Percentiles rank a stretch among this genome's conserved stretches.
Evolutionary conservation across 2,113 vertebrate genomes (phyloP).

Genomic region (Alosa alosa): DNA sequence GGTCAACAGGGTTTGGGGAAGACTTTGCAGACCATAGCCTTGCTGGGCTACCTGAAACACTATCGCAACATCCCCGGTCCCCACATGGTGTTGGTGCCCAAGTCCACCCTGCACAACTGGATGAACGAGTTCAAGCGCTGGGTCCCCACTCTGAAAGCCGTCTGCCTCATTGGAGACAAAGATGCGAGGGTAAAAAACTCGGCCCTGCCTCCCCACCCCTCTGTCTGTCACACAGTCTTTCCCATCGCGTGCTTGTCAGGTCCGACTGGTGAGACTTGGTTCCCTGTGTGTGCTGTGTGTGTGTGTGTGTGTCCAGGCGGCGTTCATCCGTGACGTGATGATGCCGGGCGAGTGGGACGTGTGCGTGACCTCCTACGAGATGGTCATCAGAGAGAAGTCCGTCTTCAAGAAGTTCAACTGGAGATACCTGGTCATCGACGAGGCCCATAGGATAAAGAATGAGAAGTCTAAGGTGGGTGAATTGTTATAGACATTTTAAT

Average conservation of each 20-base stretch:
- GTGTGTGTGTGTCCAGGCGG: constrained; percentile 67
- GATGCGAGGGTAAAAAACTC: constrained; percentile 78
- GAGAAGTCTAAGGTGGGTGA: constrained; percentile 86
- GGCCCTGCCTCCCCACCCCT: background rate
- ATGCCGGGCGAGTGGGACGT: constrained; percentile 92
- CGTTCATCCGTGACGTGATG: constrained; percentile 89
- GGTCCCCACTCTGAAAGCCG: constrained; percentile 83
- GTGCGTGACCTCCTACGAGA: constrained; percentile 88
- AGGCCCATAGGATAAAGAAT: constrained; percentile 91
- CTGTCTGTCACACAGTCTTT: background rate
- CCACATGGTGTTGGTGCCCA: constrained; percentile 89
- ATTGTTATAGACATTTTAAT: background rate
- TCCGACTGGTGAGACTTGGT: background rate
- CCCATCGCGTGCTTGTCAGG: background rate
- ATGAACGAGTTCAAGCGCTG: constrained; percentile 91
- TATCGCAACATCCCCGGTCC: constrained; percentile 87
- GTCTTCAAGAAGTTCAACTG: constrained; percentile 93
- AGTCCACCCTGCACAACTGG: constrained; percentile 89
- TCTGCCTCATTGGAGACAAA: constrained; percentile 87
- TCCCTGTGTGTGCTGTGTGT: constrained; percentile 12
- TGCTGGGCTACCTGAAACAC: constrained; percentile 87
- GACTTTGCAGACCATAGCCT: constrained; percentile 85
- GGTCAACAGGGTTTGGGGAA: constrained; percentile 81
- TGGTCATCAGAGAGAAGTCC: constrained; percentile 88
- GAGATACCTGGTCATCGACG: constrained; percentile 87